Evolutionary conservation across 2,113 vertebrate species (phyloP), one percentile per base, ranked within the genome.

Genomic region (Speoplatyrhinus poulsoni): DNA sequence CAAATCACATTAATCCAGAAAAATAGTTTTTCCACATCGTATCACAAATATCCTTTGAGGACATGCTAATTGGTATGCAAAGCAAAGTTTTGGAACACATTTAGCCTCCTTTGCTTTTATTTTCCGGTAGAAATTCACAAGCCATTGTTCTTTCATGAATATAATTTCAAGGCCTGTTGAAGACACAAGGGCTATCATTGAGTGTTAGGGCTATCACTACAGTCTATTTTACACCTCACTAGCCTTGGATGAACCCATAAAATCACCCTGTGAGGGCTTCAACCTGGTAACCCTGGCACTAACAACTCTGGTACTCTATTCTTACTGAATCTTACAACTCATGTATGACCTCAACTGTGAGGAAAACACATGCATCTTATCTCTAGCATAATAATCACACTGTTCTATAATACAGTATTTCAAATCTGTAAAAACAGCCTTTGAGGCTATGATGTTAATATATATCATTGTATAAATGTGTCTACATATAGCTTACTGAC

Each of bases 221-320:
- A 89, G 84, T 87, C 86, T 85, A 89, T 92, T 90, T 91, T 89
- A 92, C 87, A 92, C 86, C 84, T 91, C 89, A 87, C 86, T 85
- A 87, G 77, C 76, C 89, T 82, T 82, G 75, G 83, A 88, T 91
- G 82, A 89, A 88, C 84, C 70, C 84, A 85, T 85, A 85, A 87
- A 86, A 88, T 81, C 72, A 80, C 60, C 57, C 75, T 69, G 26
- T 62, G 76, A n/a, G 66, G 67, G 77, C 50, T 62, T 73, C 52
- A 69, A 72, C 78, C 73, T 82, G 75, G 81, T 81, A 83, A 85
- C 83, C 77, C 80, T 75, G 55, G 81, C 79, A 78, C 69, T 3
- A 49, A 60, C 73, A 70, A 65, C 75, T 80, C 72, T 55, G 36
- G 66, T 74, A 70, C 69, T 61, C 65, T 70, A 58, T 76, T 79